Conservation (phyloP, 2,888 invertebrate genomes). For the Gasteruption jaculator region DNA sequence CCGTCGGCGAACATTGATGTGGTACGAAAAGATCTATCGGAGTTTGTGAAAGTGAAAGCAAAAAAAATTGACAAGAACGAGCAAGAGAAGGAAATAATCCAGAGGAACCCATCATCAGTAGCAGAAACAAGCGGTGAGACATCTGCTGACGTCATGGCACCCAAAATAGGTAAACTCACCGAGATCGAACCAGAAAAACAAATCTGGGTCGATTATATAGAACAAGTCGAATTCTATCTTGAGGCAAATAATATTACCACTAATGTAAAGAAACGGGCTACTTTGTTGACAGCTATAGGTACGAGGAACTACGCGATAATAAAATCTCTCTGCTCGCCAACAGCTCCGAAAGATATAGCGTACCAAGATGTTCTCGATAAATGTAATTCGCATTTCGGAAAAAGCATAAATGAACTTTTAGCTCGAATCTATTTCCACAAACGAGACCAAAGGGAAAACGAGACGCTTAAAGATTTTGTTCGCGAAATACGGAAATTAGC, state of each 20-base stretch:
- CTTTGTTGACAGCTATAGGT: slow-evolving; percentile 15
- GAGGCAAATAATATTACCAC: slow-evolving; percentile 12
- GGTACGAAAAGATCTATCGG: slow-evolving; percentile 4
- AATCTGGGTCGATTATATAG: slow-evolving; percentile 11
- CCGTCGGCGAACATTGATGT: slow-evolving; percentile 2
- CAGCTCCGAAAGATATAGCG: slow-evolving; percentile 11
- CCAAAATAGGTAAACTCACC: slow-evolving; percentile 9
- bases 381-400: slow-evolving; percentile 16
- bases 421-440: slow-evolving; percentile 16
- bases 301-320: slow-evolving; percentile 14
- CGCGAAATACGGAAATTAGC: slow-evolving; percentile 15
- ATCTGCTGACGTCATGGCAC: slow-evolving; percentile 7
- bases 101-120: slow-evolving; percentile 1
- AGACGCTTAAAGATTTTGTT: slow-evolving; percentile 15
- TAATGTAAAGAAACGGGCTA: slow-evolving; percentile 7
- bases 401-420: slow-evolving; percentile 12
- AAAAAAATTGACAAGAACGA: background rate
- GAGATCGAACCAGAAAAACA: slow-evolving; percentile 11
- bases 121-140: slow-evolving; percentile 4
- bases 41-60: slow-evolving; percentile 7
- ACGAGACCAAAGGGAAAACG: slow-evolving; percentile 15
- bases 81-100: slow-evolving; percentile 3
- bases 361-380: slow-evolving; percentile 10
- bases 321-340: slow-evolving; percentile 15
- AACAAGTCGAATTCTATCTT: slow-evolving; percentile 12